A percentile compares a stretch with the other conserved stretches of the same genome.
These are phyloP conservation scores for Gymnodraco acuticeps DNA, from an alignment of 2,797 vertebrate genomes.

Conservation along the genomic window DNA sequence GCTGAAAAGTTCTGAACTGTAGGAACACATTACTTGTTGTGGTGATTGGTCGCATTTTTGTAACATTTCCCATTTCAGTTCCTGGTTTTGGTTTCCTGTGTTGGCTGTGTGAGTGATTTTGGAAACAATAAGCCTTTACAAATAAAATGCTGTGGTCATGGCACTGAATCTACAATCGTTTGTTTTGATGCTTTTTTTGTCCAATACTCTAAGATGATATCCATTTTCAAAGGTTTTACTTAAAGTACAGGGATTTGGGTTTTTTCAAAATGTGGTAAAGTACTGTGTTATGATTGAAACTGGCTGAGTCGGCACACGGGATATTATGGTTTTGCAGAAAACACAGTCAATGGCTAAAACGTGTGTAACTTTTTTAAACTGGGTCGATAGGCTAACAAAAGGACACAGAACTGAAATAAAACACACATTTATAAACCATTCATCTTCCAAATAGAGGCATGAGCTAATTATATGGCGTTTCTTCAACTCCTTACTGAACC, in stretches of 20 bases:
- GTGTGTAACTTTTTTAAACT: not conserved
- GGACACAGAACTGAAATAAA: not conserved
- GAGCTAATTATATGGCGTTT: conserved; percentile 1
- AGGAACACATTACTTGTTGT: not conserved
- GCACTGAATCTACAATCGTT: not conserved
- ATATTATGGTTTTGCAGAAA: not conserved
- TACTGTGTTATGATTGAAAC: not conserved
- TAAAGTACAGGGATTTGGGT: not conserved
- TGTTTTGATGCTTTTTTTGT: not conserved
- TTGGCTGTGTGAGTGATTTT: conserved; percentile 19
- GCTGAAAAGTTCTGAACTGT: conserved; percentile 10
- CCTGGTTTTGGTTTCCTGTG: conserved; percentile 27
- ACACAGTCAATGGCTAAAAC: conserved; percentile 9
- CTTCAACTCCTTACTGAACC: conserved; percentile 12
- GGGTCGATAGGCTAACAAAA: conserved; percentile 8
- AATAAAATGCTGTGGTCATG: not conserved
- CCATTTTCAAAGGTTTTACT: not conserved
- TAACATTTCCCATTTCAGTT: conserved; percentile 23
- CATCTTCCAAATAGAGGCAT: not conserved
- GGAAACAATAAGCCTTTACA: conserved; percentile 1
- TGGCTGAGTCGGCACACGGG: not conserved
- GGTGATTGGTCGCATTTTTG: conserved; percentile 17
- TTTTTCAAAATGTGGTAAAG: not conserved
- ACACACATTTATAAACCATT: not conserved
- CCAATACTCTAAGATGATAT: not conserved